Base-by-base conservation (phyloP, 2,113 vertebrate genomes). In the Cololabis saira region DNA sequence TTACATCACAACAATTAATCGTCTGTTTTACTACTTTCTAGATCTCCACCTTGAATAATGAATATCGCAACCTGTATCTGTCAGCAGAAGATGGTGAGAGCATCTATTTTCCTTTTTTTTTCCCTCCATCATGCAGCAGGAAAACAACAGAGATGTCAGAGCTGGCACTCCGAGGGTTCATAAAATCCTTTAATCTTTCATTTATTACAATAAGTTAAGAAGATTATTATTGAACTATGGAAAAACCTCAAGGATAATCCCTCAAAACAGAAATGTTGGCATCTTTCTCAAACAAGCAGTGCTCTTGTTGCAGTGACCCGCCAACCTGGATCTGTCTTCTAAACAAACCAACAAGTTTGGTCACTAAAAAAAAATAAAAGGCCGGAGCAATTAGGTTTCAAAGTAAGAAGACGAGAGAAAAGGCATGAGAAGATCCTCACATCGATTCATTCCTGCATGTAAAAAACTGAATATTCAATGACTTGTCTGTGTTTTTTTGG, bases 141-240 rank as follows among this genome's bases (percentile, higher is more conserved):
- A 64, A 74, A 83, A 82, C 78, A 82, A 88, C 72, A 76, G 59
- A 80, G 77, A 77, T 82, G 86, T 79, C 79, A 81, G 58, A 83
- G 54, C 52, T 65, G 75, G 88, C 70, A 44, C 61, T 67, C 11
- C 16, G 41, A 53, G 63, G 49, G 53, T 81, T 87, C 71, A 76
- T 76, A 44, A 88, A 88, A 85, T 82, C 85, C 61, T 83, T 75
- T 92, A 91, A 92, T 91, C 88, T 92, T 85, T 81, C 56, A 82
- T 92, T 93, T 91, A 92, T 91, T 91, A 74, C 82, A 85, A 83
- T 85, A 92, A 81, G 54, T 90, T 88, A 90, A 90, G 83, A 64
- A 77, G 91, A 92, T 92, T 93, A 90, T 87, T 88, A 85, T 88
- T 88, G 59, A 79, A 86, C 84, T 85, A 85, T 86, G 86, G 84